Conservation (phyloP, 2,797 vertebrate species). For the Pachyuromys duprasi region DNA sequence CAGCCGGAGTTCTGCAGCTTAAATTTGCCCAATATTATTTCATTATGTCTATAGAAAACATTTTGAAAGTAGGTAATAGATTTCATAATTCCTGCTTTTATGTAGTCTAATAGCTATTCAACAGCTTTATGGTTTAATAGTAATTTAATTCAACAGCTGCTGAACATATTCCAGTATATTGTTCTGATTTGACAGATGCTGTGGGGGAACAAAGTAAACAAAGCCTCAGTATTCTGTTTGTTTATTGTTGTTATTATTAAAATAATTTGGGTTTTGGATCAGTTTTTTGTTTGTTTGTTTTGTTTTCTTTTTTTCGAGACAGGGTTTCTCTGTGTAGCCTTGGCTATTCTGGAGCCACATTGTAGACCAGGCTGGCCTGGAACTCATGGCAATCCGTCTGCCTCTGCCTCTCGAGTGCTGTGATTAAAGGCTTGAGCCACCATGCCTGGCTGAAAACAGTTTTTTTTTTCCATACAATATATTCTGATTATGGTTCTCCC, state of each 20-base stretch:
- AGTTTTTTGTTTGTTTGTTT: no score
- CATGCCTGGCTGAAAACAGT: neutral
- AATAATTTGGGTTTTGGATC: no score
- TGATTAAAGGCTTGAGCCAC: no score
- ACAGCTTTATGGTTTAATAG: neutral
- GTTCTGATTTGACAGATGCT: neutral
- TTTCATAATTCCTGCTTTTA: conserved; percentile 1
- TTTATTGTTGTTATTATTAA: neutral
- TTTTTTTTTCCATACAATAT: neutral
- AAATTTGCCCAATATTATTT: neutral
- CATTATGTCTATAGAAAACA: neutral
- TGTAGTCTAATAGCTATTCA: neutral
- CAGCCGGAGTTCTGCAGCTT: neutral
- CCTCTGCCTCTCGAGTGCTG: no score
- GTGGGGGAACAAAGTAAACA: neutral
- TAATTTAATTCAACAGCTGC: conserved; percentile 32
- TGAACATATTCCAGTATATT: neutral
- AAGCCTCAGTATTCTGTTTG: neutral
- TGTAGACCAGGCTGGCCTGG: no score
- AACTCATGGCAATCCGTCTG: no score
- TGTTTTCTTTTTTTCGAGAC: no score
- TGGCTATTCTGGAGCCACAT: no score
- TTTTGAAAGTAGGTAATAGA: conserved; percentile 21
- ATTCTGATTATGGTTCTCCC: neutral
- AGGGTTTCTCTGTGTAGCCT: no score